Evolutionary conservation across 2,888 invertebrate species (phyloP).

Genomic region (Mesorhabditis spiculigera): DNA sequence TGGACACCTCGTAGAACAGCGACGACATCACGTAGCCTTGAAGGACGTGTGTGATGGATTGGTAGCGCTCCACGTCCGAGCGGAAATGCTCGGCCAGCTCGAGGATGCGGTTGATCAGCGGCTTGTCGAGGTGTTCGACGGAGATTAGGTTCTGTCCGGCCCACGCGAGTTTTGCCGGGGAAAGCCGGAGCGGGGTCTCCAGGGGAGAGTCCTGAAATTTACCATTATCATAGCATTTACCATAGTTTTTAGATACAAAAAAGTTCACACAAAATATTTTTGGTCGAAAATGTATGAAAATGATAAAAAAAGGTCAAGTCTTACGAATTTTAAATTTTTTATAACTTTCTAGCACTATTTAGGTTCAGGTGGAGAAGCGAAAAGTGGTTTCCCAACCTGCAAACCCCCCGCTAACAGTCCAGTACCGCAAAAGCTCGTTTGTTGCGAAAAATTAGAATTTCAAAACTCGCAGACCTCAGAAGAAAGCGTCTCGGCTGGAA

Average conservation of each 20-base stretch:
- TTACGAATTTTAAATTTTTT: no score
- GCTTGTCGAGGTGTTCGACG: constrained; percentile 74
- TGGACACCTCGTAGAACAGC: constrained; percentile 95
- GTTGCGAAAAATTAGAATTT: no score
- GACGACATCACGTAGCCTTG: constrained; percentile 89
- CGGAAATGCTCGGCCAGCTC: constrained; percentile 85
- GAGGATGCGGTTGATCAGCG: constrained; percentile 86
- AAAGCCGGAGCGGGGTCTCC: constrained; percentile 26
- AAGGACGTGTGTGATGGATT: constrained; percentile 78
- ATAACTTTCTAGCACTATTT: no score
- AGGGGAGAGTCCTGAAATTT: constrained; percentile 13
- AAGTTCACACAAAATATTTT: neutral
- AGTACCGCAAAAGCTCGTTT: no score
- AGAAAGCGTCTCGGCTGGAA: no score
- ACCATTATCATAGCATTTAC: no score
- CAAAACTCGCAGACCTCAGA: no score
- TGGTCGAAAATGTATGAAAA: no score
- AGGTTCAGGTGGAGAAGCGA: no score
- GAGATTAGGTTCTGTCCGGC: constrained; percentile 78
- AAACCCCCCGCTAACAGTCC: no score
- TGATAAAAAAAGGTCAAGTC: no score
- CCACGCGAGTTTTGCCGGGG: constrained; percentile 56
- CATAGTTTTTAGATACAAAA: neutral
- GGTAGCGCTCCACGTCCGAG: constrained; percentile 77
- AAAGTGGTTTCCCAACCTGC: no score